These are phyloP conservation scores for Phenganax stokvisi DNA, from an alignment of 92 coral and sea anemone genomes.

Conservation along the genomic window DNA sequence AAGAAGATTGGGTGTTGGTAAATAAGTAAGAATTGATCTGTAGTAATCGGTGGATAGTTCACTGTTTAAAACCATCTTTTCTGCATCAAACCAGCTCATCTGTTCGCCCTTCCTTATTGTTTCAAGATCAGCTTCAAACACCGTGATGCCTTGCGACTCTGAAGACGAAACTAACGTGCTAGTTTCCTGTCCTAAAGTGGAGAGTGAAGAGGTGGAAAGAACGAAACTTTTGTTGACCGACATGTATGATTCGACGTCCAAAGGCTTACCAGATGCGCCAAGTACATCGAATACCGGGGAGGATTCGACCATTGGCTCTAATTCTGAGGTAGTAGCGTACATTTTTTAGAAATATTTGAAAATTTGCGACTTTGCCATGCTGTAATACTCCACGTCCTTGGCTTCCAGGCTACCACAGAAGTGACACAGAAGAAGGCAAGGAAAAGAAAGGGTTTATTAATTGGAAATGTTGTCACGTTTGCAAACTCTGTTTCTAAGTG, in stretches of 20 bases:
- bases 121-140: slow-evolving; percentile 13
- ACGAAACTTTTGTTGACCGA: slow-evolving; percentile 1
- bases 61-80: background rate
- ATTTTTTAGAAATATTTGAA: background rate
- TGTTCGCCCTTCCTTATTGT: background rate
- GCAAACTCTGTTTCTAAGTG: background rate
- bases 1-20: slow-evolving; percentile 26
- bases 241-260: slow-evolving; percentile 21
- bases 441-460: background rate
- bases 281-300: background rate
- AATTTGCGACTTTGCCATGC: background rate
- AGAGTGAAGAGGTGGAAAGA: background rate
- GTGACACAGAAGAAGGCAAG: background rate
- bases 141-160: slow-evolving; percentile 17
- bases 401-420: no score
- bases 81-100: no score
- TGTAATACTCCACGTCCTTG: no score
- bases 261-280: slow-evolving; percentile 16
- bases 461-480: background rate
- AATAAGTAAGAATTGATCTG: slow-evolving; percentile 11
- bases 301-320: background rate
- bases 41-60: background rate
- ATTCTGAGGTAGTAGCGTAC: background rate
- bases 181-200: slow-evolving; percentile 16
- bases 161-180: slow-evolving; percentile 13